Evolutionary conservation across 2,797 vertebrate genomes (phyloP), one percentile per base, ranked within the genome.

Genomic region (Nyctibius grandis): DNA sequence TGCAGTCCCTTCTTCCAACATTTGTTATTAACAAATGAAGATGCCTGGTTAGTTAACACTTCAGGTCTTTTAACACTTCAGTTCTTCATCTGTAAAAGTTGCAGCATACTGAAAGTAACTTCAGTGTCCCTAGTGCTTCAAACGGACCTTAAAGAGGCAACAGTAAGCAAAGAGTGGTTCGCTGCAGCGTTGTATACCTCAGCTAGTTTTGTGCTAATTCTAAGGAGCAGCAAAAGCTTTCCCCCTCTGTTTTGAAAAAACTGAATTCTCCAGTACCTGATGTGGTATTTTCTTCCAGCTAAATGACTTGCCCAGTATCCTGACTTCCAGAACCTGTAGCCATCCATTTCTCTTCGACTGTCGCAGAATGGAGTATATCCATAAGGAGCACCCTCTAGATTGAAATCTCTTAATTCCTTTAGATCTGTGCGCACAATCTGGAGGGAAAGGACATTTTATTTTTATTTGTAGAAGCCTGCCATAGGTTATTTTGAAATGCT

Each of bases 281-380:
- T 99, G 88, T 99, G 99, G 96, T 99, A 99, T 97, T 99, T 99
- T 68, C 99, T 98, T 25, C 99, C 99, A 17, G 99, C 99, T 85
- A 99, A 98, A 93, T 99, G 99, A 92, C 99, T 99, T 72, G 99
- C 99, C 99, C 99, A 99, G 97, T 99, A 99, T 9, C 99, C 99
- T 0, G 99, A 99, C 89, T 99, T 99, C 99, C 99, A 99, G 98
- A 99, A 99, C 83, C 99, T 98, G 93, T 99, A 99, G 50, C 99
- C 99, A 89, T 99, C 99, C 99, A 99, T 99, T 96, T 99, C 99
- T 91, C 97, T 98, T 12, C 99, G 97, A 95, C 99, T 99, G 80
- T 99, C 99, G 65, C 99, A 99, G 98, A 99, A 99, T 0, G 99
- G 99, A 4, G 99, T 99, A 77, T 99, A 99, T 18, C 99, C 99